Base-by-base conservation (phyloP, 2,888 invertebrate genomes). In the Drosophila limbata region DNA sequence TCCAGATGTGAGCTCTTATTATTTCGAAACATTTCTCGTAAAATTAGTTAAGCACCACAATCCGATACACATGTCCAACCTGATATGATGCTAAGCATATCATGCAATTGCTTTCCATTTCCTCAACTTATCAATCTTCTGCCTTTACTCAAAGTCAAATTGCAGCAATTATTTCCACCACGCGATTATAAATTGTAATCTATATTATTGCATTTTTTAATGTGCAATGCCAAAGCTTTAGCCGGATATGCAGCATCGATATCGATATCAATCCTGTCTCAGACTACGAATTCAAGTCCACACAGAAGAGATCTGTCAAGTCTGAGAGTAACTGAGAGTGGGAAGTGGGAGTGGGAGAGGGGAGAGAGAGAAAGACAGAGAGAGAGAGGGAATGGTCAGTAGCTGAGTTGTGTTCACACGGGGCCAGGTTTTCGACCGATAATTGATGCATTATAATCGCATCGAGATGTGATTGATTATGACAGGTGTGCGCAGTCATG, bases 391-490 rank as follows among this genome's bases (percentile, higher is more conserved):
- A 6, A 48, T 33, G 59, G 65, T 66, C 68, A 72, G 67, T 73
- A 79, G 65, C 73, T 42, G 42, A 21, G 31, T n/a, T 35, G 79
- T 61, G 69, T 82, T 82, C 82, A 79, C 88, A 82, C 73, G 82
- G 76, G 77, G 55, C 64, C 73, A 84, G 76, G 9, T 17, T 37
- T 73, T 40, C 61, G 67, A 1, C 19, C 50, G 81, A 77, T 83
- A 83, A 83, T 83, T 85, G 83, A 83, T 83, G 88, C 88, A 83
- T 88, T 88, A 66, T 86, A 83, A 86, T 86, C 84, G 69, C 62
- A 5, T 48, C 45, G 52, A 64, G 84, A 73, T 81, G 79, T 88
- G 85, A 86, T 86, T 85, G 85, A 86, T 86, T 89, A 80, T 80
- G 89, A 82, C 86, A 86, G 83, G 78, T 85, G 76, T 69, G 85